phyloP scores from a whole-genome alignment of 2,888 invertebrate species.

The Chydorus sphaericus region DNA sequence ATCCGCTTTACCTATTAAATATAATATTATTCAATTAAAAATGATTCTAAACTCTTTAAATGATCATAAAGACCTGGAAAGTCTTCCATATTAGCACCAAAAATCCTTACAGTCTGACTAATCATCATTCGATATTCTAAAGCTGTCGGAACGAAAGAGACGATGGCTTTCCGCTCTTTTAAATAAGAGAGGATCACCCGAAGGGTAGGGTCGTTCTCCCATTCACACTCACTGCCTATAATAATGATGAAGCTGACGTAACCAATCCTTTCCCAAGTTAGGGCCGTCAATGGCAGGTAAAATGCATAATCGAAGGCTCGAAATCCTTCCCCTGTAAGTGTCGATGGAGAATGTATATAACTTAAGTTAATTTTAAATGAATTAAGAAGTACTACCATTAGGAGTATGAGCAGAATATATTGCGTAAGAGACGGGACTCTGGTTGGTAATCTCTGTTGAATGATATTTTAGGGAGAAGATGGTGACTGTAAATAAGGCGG shows the following conservation, averaged over 20 bases:
- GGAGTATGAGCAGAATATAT: too few relatives aligned
- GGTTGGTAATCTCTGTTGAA: too few relatives aligned
- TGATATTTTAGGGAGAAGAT: too few relatives aligned
- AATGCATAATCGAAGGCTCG: not conserved
- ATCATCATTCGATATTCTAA: not conserved
- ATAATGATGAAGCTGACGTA: not conserved
- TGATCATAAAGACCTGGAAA: too few relatives aligned
- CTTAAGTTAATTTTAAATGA: too few relatives aligned
- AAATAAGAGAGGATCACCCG: not conserved
- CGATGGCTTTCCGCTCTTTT: not conserved
- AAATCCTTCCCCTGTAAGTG: not conserved
- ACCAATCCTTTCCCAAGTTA: not conserved
- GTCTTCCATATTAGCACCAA: not conserved
- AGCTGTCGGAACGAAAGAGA: not conserved
- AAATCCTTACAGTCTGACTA: not conserved
- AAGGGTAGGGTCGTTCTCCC: not conserved
- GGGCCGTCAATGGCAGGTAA: not conserved
- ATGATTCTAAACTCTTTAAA: too few relatives aligned
- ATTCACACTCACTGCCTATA: not conserved
- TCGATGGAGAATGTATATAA: too few relatives aligned
- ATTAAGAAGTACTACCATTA: too few relatives aligned
- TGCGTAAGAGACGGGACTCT: too few relatives aligned
- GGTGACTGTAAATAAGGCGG: too few relatives aligned
- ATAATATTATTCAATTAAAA: too few relatives aligned
- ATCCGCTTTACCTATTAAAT: not conserved